phyloP scores from a whole-genome alignment of 2,888 invertebrate species.

The Odontomyia ornata region DNA sequence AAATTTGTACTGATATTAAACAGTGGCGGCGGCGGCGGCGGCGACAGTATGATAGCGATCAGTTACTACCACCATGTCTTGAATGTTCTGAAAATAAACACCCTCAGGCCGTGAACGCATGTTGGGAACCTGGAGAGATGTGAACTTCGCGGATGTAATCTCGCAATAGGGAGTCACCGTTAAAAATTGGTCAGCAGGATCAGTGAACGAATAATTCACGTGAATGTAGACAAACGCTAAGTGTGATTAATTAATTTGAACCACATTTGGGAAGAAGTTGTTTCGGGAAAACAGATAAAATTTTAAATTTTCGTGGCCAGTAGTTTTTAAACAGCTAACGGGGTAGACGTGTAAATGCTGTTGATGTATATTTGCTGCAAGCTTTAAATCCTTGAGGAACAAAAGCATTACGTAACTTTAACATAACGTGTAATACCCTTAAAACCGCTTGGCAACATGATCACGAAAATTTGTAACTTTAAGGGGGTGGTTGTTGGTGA shows the following conservation, averaged over 20 bases:
- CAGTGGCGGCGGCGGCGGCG: conserved; percentile 6
- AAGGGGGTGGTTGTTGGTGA: not conserved
- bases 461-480: not conserved
- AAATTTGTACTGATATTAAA: not conserved
- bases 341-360: no score
- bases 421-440: not conserved
- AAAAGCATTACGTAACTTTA: not conserved
- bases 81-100: not conserved
- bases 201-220: not conserved
- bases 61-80: not conserved
- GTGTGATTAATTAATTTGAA: not conserved
- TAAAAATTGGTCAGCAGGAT: not conserved
- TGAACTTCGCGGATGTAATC: not conserved
- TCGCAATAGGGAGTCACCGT: not conserved
- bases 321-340: not conserved
- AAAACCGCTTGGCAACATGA: not conserved
- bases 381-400: not conserved
- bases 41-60: not conserved
- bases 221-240: not conserved
- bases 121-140: not conserved
- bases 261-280: not conserved
- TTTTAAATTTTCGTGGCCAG: not conserved
- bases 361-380: no score
- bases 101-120: not conserved
- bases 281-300: no score